phyloP scores from a whole-genome alignment of 2,888 invertebrate genomes.

The Archaeoteleia sp. region DNA sequence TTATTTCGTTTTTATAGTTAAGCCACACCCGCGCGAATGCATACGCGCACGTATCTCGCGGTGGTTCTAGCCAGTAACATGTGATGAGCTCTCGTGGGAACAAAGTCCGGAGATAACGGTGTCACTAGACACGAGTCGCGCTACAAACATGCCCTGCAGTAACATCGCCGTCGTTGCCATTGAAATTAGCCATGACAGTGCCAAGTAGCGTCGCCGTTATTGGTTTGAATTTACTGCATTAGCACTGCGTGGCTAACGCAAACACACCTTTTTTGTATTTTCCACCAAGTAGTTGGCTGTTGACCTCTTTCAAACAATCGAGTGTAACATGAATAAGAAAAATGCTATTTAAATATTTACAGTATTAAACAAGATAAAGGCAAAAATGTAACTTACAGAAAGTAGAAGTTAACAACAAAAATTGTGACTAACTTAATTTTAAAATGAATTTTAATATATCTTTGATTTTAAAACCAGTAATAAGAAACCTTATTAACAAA shows the following conservation, averaged over 20 bases:
- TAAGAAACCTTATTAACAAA: too few relatives aligned
- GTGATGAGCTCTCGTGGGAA: slow-evolving; percentile 59
- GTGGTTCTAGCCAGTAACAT: slow-evolving; percentile 40
- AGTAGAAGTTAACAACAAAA: too few relatives aligned
- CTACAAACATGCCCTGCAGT: slow-evolving; percentile 55
- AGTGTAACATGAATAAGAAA: too few relatives aligned
- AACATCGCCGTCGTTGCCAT: slow-evolving; percentile 35
- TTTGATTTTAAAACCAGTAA: too few relatives aligned
- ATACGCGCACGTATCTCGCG: slow-evolving; percentile 45
- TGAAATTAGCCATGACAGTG: slow-evolving; percentile 31
- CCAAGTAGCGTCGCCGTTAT: slow-evolving; percentile 34
- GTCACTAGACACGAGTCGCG: slow-evolving; percentile 57
- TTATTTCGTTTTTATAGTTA: slow-evolving; percentile 31
- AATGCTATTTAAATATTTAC: neutral
- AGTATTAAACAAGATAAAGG: too few relatives aligned
- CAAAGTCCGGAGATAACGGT: slow-evolving; percentile 64
- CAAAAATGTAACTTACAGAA: too few relatives aligned
- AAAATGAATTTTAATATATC: too few relatives aligned
- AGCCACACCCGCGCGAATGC: slow-evolving; percentile 38
- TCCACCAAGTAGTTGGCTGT: slow-evolving; percentile 14
- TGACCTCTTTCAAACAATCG: slow-evolving; percentile 11
- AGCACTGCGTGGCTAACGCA: slow-evolving; percentile 11
- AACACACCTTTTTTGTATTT: slow-evolving; percentile 12
- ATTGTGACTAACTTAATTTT: too few relatives aligned
- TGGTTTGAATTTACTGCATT: slow-evolving; percentile 34